Evolutionary conservation across 1,140 invertebrate genomes (phyloP).

Genomic region (Drosophila nikananu): DNA sequence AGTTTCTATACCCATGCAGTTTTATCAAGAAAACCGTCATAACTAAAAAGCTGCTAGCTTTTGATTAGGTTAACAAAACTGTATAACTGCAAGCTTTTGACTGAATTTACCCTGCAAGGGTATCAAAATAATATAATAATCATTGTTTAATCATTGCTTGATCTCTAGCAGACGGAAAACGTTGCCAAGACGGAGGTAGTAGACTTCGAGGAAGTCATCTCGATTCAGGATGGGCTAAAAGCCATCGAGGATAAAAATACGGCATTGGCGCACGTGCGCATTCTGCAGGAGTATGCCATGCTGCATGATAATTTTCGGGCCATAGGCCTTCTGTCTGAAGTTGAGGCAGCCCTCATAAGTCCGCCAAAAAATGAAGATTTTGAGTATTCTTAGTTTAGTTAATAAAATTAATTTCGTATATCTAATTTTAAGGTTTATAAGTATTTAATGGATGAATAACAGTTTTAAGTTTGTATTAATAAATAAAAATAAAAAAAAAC

Average conservation of each 20-base stretch:
- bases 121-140: no score
- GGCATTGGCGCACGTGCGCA: slow-evolving; percentile 46
- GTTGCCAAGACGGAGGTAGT: not conserved
- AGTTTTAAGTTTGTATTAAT: not conserved
- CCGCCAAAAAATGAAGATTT: slow-evolving; percentile 45
- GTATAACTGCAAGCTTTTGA: no score
- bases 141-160: not conserved
- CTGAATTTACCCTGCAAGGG: no score
- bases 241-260: slow-evolving; percentile 33
- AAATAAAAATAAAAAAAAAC: slow-evolving; percentile 1
- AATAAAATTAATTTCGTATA: no score
- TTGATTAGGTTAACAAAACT: no score
- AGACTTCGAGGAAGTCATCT: not conserved
- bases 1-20: no score
- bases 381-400: not conserved
- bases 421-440: no score
- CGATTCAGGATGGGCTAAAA: not conserved
- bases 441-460: no score
- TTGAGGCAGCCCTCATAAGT: slow-evolving; percentile 51
- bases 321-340: slow-evolving; percentile 60
- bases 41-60: no score
- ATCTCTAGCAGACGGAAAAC: not conserved
- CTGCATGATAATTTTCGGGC: slow-evolving; percentile 66
- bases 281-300: slow-evolving; percentile 66
- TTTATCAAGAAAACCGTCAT: no score